Base-by-base conservation (phyloP, 2,888 invertebrate genomes). In the Galeopsomyia nigrocyanea region DNA sequence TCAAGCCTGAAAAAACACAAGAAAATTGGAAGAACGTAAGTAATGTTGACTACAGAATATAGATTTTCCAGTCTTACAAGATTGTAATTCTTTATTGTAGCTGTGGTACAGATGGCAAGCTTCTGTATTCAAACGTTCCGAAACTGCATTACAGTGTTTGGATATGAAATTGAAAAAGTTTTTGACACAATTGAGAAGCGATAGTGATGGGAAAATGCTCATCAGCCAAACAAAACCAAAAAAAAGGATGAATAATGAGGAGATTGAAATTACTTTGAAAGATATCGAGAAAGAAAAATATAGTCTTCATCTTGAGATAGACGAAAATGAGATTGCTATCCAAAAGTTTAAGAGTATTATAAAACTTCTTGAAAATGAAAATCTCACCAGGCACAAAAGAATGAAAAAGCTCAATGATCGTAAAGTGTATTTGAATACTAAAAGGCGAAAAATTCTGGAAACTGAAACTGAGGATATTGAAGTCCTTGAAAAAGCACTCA, bases 1-100 rank as follows among this genome's bases (percentile, higher is more conserved):
- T 66, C 1, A 73, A 65, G n/a, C 69, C 73, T 14, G 62, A 47
- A 56, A 73, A 66, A 46, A 7, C 61, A 49, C 2, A 65, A 26
- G 50, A 65, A 26, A 14, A 17, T 14, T 73, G 68, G 69, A 64
- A 69, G 50, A 19, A 39, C 21, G 69, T 73, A 69, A 50, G 64
- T 60, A 49, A 49, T 46, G 0, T 21, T 46, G 13, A 46, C 26
- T 26, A 26, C 5, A 26, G 26, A 21, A 56, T 56, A 56, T 56
- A 26, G 19, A 19, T 53, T 21, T 7, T 53, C n/a, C 6, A 7
- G 17, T 17, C n/a, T 19, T 17, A 51, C 16, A n/a, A n/a, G 3
- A 53, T 17, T 53, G 17, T 19, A 26, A 16, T 62, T 47, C 5
- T 62, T 49, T 46, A 14, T 65, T 69, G 47, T 21, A 73, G 73